Evolutionary conservation across 2,888 invertebrate genomes (phyloP).

Genomic region (Oscheius sp.): DNA sequence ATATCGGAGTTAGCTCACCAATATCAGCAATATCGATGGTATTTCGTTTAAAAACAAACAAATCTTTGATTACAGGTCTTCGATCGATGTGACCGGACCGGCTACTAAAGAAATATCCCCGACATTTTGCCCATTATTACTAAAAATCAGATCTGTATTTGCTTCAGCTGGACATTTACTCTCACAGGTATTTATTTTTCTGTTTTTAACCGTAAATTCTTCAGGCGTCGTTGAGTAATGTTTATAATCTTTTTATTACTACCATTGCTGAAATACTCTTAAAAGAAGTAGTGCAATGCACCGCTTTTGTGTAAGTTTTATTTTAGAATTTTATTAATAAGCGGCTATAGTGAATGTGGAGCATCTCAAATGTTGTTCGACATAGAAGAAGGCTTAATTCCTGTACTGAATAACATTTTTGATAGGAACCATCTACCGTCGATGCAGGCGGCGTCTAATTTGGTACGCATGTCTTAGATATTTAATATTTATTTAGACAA

Average conservation of each 20-base stretch:
- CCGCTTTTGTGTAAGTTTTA: constrained; percentile 29
- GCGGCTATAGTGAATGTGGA: constrained; percentile 31
- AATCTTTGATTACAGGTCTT: constrained; percentile 8
- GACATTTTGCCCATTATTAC: constrained; percentile 39
- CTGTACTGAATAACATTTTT: constrained; percentile 30
- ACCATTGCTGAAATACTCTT: constrained; percentile 11
- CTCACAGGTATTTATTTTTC: constrained; percentile 26
- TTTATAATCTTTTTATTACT: constrained; percentile 30
- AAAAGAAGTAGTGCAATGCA: constrained; percentile 11
- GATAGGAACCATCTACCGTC: constrained; percentile 3
- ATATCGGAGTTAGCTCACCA: constrained; percentile 17
- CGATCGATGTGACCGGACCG: background rate
- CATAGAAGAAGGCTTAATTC: constrained; percentile 36
- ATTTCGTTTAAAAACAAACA: background rate
- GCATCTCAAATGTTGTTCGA: constrained; percentile 40
- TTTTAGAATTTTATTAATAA: background rate
- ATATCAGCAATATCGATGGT: constrained; percentile 36
- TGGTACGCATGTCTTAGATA: constrained; percentile 8
- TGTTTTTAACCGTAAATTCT: background rate
- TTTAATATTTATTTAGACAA: background rate
- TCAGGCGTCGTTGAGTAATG: constrained; percentile 22
- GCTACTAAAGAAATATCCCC: constrained; percentile 21
- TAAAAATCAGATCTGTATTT: constrained; percentile 32
- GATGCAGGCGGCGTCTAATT: constrained; percentile 14
- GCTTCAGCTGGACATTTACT: constrained; percentile 8